A percentile compares a stretch with the other conserved stretches of the same genome.
Evolutionary conservation across 1,140 invertebrate genomes (phyloP).

Genomic region (Aplysia californica): DNA sequence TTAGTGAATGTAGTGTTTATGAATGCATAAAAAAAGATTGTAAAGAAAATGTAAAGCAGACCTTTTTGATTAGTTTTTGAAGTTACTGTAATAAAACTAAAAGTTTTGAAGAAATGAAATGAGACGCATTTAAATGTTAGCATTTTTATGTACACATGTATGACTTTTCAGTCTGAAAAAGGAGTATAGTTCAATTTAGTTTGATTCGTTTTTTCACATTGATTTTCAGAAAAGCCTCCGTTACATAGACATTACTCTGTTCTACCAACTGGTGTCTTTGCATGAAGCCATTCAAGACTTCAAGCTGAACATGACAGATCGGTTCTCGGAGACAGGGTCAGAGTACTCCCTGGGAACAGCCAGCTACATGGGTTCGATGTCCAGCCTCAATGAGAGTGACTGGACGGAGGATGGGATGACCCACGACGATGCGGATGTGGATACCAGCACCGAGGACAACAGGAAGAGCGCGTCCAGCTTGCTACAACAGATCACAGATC

Average conservation of each 20-base stretch:
- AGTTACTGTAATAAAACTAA: no score
- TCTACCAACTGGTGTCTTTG: slow-evolving; percentile 87
- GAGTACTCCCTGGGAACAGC: slow-evolving; percentile 45
- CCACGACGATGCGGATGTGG: background rate
- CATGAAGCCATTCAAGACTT: slow-evolving; percentile 91
- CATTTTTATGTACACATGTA: background rate
- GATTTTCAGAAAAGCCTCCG: slow-evolving; percentile 80
- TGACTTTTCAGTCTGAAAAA: background rate
- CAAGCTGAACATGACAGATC: slow-evolving; percentile 78
- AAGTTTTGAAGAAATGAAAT: no score
- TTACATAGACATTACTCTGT: slow-evolving; percentile 83
- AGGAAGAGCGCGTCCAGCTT: slow-evolving; percentile 11
- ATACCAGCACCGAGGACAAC: slow-evolving; percentile 6
- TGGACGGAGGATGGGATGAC: slow-evolving; percentile 32
- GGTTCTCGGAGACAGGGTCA: slow-evolving; percentile 70
- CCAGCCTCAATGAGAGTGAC: slow-evolving; percentile 37
- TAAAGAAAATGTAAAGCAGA: background rate
- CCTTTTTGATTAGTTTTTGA: background rate
- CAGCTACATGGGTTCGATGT: slow-evolving; percentile 40
- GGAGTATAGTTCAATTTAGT: background rate
- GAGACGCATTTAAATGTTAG: background rate
- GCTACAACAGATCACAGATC: slow-evolving; percentile 8
- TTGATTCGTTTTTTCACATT: background rate
- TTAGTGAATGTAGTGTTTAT: no score
- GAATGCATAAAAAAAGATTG: no score